Conservation (phyloP, 2,888 invertebrate species). For the Euproctis similis region DNA sequence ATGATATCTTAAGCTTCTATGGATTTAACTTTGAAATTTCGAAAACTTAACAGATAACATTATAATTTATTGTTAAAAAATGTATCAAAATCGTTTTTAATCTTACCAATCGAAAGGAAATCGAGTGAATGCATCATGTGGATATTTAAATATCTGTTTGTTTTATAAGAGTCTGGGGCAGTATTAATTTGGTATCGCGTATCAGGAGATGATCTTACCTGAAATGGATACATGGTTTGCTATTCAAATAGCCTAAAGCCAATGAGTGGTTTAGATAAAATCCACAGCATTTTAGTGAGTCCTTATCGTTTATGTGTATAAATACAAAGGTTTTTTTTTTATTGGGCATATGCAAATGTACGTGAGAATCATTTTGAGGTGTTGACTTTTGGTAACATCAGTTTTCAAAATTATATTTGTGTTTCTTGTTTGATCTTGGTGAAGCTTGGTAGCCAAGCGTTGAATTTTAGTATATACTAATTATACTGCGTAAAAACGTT, state of each 20-base stretch:
- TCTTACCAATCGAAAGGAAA: conserved; percentile 25
- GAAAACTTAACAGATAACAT: not conserved
- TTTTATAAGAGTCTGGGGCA: conserved; percentile 60
- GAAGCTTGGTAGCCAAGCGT: too few relatives aligned
- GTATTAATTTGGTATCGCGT: conserved; percentile 59
- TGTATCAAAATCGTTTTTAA: conserved; percentile 38
- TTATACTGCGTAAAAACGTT: too few relatives aligned
- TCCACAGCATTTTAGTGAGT: conserved; percentile 16
- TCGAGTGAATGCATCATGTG: conserved; percentile 42
- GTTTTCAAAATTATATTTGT: too few relatives aligned
- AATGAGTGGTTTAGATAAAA: conserved; percentile 23
- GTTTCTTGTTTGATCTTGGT: too few relatives aligned
- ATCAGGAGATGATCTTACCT: conserved; percentile 54
- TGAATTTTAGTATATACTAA: too few relatives aligned
- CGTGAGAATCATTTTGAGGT: conserved; percentile 1
- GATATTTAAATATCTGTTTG: conserved; percentile 71
- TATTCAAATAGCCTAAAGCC: conserved; percentile 64
- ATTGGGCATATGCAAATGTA: conserved; percentile 2
- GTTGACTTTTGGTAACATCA: too few relatives aligned
- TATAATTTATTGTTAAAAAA: conserved; percentile 3
- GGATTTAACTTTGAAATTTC: too few relatives aligned
- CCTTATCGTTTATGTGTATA: conserved; percentile 10
- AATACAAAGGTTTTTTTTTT: conserved; percentile 2
- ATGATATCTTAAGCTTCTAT: too few relatives aligned
- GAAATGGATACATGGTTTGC: conserved; percentile 64